Evolutionary conservation across 2,113 vertebrate genomes (phyloP).

Genomic region (Arvicanthis niloticus): DNA sequence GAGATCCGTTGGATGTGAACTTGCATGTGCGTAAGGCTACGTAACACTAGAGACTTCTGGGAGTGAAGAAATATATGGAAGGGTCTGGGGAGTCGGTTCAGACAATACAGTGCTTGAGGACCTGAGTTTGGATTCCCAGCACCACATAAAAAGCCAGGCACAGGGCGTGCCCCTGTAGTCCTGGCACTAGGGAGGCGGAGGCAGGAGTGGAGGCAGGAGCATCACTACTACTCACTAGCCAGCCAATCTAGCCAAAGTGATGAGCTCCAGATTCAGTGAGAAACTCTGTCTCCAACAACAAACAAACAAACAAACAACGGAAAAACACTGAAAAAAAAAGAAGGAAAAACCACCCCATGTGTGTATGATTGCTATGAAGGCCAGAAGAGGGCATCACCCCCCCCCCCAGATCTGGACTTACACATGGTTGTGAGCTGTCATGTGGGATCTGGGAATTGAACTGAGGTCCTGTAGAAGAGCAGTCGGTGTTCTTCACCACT

Average conservation of each 20-base stretch:
- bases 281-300: too few relatives aligned
- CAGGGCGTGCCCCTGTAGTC: background rate
- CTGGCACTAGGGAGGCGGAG: background rate
- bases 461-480: background rate
- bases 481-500: background rate
- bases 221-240: too few relatives aligned
- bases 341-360: background rate
- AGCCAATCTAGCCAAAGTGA: background rate
- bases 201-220: background rate
- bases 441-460: background rate
- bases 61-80: background rate
- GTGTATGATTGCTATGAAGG: background rate
- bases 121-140: background rate
- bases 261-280: background rate
- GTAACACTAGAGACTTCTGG: background rate
- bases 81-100: background rate
- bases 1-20: background rate
- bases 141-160: background rate
- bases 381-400: background rate
- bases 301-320: background rate
- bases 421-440: background rate
- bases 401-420: background rate
- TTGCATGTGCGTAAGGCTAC: fast-evolving
- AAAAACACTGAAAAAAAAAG: background rate
- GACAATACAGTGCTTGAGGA: background rate